Evolutionary conservation across 2,888 invertebrate species (phyloP).

Genomic region (Philonicus albiceps): DNA sequence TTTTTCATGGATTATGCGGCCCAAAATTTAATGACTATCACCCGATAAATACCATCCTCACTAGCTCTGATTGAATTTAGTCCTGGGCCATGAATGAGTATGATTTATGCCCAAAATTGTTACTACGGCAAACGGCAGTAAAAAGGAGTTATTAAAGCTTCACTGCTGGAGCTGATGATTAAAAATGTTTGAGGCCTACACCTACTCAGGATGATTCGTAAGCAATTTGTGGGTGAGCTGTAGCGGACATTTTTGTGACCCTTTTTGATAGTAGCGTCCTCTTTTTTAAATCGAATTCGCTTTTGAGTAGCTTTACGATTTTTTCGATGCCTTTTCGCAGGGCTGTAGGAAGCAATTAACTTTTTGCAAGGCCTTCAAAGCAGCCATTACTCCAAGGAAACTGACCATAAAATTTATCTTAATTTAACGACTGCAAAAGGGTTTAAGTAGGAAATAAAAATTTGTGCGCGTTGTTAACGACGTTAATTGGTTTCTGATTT

Average conservation of each 20-base stretch:
- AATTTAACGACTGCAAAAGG: slow-evolving; percentile 28
- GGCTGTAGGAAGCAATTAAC: neutral
- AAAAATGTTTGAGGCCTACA: neutral
- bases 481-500: slow-evolving; percentile 36
- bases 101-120: neutral
- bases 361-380: neutral
- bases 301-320: neutral
- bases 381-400: slow-evolving; percentile 8
- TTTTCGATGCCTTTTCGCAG: neutral
- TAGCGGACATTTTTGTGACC: neutral
- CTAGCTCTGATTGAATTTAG: neutral
- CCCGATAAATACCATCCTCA: neutral
- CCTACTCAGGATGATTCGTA: neutral
- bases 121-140: neutral
- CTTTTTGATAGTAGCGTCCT: neutral
- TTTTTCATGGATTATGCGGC: neutral
- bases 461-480: slow-evolving; percentile 8
- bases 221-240: neutral
- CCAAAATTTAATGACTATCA: neutral
- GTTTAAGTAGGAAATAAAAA: slow-evolving; percentile 15
- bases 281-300: neutral
- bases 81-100: neutral
- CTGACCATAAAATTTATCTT: slow-evolving; percentile 37
- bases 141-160: neutral
- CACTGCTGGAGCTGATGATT: neutral